Base-by-base conservation (phyloP, 2,113 vertebrate species). In the Montifringilla adamsi region DNA sequence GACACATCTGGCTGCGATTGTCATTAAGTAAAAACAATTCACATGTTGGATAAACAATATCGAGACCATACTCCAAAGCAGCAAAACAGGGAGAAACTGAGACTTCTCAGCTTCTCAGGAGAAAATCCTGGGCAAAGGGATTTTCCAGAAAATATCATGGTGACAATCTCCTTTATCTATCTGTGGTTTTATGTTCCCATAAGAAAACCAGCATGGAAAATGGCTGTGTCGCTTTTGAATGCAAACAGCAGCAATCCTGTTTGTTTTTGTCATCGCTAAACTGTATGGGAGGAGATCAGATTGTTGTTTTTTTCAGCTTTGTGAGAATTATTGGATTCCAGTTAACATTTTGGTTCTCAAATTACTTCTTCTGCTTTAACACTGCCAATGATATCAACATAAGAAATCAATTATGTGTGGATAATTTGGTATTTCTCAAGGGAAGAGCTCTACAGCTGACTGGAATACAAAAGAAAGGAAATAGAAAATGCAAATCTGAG, bases 321-420 rank as follows among this genome's bases (percentile, higher is more conserved):
- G 33, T 62, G 73, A 84, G 59, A 89, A 69, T 86, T 96, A 80
- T 9, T 96, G 89, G 70, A 67, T 91, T 96, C 59, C 87, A 79
- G 81, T 94, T 94, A 91, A 91, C 24, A 11, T 68, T 92, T 93
- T 3, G 14, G 49, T 89, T 93, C 68, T 96, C 70, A 84, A 89
- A 82, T 93, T 80, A 33, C 85, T 80, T 89, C 93, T 93, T 75
- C 64, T 79, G 7, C 58, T 93, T 91, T 37, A 69, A 60, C 50
- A 10, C 82, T 87, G 72, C 35, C 83, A 84, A 39, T 66, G 50
- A 88, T 93, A 90, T 84, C 91, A 90, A 60, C 68, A 75, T 84
- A 83, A 92, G 93, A 93, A 95, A 85, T 95, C 91, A 79, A 60
- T 93, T 94, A 94, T 90, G 76, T 85, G 87, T 91, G 74, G 75